Evolutionary conservation across 2,888 invertebrate genomes (phyloP), one percentile per base, ranked within the genome.

Genomic region (Spicauda simplicius): DNA sequence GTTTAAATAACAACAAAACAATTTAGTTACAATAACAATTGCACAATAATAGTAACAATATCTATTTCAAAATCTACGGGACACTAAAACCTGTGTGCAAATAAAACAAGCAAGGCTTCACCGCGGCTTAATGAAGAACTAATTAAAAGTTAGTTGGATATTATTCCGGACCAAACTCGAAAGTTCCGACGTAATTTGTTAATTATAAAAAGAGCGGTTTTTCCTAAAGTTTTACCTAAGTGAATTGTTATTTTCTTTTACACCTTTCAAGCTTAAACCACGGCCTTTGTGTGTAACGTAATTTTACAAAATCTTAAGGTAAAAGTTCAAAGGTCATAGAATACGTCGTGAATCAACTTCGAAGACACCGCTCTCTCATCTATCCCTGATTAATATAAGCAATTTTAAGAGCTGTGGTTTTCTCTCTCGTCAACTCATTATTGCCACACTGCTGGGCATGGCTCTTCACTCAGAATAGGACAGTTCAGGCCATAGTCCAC

Each of bases 101-200:
- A 82, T 81, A 80, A 83, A 83, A 80, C 78, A 78, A 76, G 57
- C 63, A 74, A 78, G 77, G 77, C 74, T 72, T 56, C 30, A 70
- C 71, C 65, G 55, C 70, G 74, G 76, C 75, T 78, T 82, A 84
- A 83, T 82, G 81, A 83, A 81, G 75, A 80, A 79, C 82, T 85
- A 83, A 85, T 85, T 85, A 85, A 84, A 85, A 84, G 77, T 84
- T 81, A 79, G 80, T 76, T 69, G 68, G 71, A 69, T 69, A 70
- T 65, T 71, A 71, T 63, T 70, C 64, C 18, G 50, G 62, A 58
- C 56, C 45, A 25, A 62, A 62, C 48, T 48, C 45, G 55, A 55
- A 60, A 66, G 52, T 62, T 62, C 67, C 60, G 20, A 61, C 61
- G 56, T 60, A 66, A 63, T 66, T 67, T 67, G 53, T 66, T 65